Evolutionary conservation across 2,113 vertebrate genomes (phyloP), one percentile per base, ranked within the genome.

Genomic region (Okapia johnstoni): DNA sequence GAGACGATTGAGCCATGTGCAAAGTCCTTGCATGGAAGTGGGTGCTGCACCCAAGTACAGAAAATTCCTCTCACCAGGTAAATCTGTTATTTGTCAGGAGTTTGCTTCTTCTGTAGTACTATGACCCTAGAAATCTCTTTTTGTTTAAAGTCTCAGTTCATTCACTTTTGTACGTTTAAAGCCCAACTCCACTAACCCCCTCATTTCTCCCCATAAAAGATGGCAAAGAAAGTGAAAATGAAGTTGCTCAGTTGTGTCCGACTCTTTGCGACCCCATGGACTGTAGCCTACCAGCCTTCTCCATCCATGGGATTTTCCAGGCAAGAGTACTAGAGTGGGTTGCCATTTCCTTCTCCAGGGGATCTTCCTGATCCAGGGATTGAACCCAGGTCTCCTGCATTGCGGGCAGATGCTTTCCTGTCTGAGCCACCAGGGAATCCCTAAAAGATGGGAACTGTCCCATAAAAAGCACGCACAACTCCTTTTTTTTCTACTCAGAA

Each of bases 1-100:
- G 10, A 83, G 15, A 26, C 17, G 60, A 7, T 0, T 40, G 28
- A 52, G 33, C 4, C 4, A 5, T 1, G 0, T 14, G 52, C 46
- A 54, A 63, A 86, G 46, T 23, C 6, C 30, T 73, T 8, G 23
- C 43, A n/a, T 2, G 12, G 2, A 2, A 66, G 25, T 2, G 1
- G 9, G 46, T 55, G 7, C 26, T 7, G 0, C 40, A 4, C 15
- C n/a, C 14, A 6, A 2, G 5, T 25, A 66, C 7, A 87, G 33
- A 25, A 76, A 94, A 10, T 26, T 25, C 5, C 16, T 55, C 48
- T 91, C 40, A 61, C 4, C 23, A 79, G n/a, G 17, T 54, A 84
- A 48, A 28, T 55, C 11, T 30, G 15, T 58, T 33, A 19, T 33
- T 23, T 40, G 58, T 55, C 33, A n/a, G 26, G 40, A 66, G 33